These are phyloP conservation scores for Rhagophthalmus giganteus DNA, from an alignment of 2,888 invertebrate species.

Conservation along the genomic window DNA sequence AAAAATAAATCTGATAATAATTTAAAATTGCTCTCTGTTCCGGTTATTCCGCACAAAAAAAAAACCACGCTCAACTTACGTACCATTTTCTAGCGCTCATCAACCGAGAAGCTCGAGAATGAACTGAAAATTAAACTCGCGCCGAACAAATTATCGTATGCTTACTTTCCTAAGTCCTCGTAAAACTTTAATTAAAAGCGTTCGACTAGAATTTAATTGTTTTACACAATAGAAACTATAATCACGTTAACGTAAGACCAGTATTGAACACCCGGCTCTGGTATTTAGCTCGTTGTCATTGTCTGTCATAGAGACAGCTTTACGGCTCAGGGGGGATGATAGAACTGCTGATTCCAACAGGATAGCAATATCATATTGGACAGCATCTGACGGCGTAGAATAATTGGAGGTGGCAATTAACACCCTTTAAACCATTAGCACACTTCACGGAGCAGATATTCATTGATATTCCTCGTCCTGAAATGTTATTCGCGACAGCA, in stretches of 20 bases:
- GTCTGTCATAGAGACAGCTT: constrained; percentile 13
- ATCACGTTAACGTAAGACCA: neutral
- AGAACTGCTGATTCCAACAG: constrained; percentile 26
- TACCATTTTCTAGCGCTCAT: no score
- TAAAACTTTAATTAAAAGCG: no score
- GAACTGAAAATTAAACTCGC: no score
- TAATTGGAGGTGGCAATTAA: constrained; percentile 37
- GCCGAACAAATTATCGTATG: no score
- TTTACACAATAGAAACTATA: neutral
- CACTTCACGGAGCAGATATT: constrained; percentile 29
- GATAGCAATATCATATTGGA: constrained; percentile 20
- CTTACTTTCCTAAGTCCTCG: no score
- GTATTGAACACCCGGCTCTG: neutral
- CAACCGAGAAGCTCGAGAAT: no score
- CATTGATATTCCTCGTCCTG: constrained; percentile 25
- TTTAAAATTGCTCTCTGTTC: no score
- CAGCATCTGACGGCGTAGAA: constrained; percentile 29
- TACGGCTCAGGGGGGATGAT: constrained; percentile 5
- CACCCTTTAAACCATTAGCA: constrained; percentile 35
- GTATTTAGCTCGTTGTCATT: constrained; percentile 17
- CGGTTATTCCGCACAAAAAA: no score
- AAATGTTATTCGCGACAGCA: constrained; percentile 27
- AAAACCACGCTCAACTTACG: no score
- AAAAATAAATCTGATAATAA: no score
- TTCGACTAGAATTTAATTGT: neutral